Percentiles rank a stretch among this genome's conserved stretches.
phyloP scores from a whole-genome alignment of 1,140 invertebrate genomes.

The Cyclargus thomasi region DNA sequence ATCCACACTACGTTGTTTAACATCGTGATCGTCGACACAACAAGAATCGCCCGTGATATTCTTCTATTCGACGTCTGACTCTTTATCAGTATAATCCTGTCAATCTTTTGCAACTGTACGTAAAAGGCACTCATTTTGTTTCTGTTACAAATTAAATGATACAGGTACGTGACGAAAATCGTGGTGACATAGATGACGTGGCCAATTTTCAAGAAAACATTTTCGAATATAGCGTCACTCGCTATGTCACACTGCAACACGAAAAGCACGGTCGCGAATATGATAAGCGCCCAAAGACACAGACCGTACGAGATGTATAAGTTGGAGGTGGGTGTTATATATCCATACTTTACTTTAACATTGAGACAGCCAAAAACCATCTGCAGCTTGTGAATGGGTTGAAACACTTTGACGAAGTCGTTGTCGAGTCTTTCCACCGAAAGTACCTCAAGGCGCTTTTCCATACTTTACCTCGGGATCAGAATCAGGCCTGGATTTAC shows the following conservation, averaged over 20 bases:
- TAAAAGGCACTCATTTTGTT: neutral
- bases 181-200: neutral
- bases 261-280: neutral
- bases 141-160: neutral
- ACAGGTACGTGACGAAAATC: neutral
- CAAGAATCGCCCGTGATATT: neutral
- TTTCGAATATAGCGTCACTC: neutral
- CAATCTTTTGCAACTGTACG: neutral
- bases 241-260: neutral
- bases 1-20: neutral
- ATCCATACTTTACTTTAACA: constrained; percentile 1
- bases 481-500: no score
- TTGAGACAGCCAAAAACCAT: neutral
- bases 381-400: neutral
- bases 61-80: neutral
- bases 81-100: neutral
- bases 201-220: neutral
- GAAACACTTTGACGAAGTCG: neutral
- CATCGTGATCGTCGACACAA: neutral
- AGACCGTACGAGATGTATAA: neutral
- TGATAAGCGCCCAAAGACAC: neutral
- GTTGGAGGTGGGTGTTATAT: neutral
- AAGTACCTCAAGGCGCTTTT: neutral
- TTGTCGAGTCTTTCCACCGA: neutral
- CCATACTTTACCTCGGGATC: no score